Percentiles rank a stretch among this genome's conserved stretches.
phyloP scores from a whole-genome alignment of 2,113 vertebrate species.

The Motacilla alba region DNA sequence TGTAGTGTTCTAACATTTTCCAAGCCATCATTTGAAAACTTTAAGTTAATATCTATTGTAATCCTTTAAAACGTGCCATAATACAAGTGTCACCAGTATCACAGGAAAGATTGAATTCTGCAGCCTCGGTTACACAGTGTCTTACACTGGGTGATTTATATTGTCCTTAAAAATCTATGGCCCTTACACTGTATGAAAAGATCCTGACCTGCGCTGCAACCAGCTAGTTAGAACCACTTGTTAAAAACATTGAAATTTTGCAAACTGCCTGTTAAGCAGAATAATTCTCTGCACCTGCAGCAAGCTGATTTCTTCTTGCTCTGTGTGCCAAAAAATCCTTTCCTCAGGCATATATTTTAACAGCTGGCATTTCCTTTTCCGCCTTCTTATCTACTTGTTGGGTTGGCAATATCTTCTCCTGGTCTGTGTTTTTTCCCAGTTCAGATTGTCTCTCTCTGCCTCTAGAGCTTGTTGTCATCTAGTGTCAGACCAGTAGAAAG shows the following conservation, averaged over 20 bases:
- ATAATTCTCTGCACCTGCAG: neutral
- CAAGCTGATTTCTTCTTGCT: neutral
- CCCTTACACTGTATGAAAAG: neutral
- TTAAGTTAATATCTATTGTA: neutral
- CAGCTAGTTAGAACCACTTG: neutral
- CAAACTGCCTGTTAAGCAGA: neutral
- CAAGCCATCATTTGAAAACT: neutral
- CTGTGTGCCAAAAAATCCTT: neutral
- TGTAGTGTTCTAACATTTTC: neutral
- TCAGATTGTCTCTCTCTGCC: neutral
- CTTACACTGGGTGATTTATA: neutral
- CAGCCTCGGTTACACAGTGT: neutral
- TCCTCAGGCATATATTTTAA: neutral
- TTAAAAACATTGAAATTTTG: neutral
- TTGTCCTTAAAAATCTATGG: neutral
- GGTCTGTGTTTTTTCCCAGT: neutral
- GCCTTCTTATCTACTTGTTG: neutral
- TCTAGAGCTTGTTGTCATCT: neutral
- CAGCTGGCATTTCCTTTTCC: neutral
- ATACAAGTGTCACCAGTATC: neutral
- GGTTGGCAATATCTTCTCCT: neutral
- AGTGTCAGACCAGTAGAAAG: neutral
- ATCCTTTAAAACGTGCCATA: neutral
- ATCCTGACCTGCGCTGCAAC: neutral
- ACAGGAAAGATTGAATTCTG: neutral